Base-by-base conservation (phyloP, 2,113 vertebrate species). In the Channa argus region DNA sequence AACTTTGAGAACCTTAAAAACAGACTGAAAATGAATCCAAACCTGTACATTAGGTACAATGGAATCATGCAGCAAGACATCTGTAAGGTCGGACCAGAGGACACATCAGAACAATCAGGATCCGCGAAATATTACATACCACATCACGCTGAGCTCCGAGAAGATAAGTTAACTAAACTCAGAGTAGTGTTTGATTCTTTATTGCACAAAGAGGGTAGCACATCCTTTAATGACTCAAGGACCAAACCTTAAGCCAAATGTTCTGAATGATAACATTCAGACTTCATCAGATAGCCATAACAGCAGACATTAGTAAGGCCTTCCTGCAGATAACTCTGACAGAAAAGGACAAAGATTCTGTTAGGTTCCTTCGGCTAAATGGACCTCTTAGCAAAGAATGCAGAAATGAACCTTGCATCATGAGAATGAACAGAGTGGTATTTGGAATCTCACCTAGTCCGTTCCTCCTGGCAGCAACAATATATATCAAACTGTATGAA, bases 401-500 rank as follows among this genome's bases (percentile, higher is more conserved):
- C n/a, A 14, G n/a, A 49, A 49, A 49, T 49, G 12, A 49, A 14
- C 13, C n/a, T 12, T 14, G 12, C 8, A 49, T 49, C 47, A 14
- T 49, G 14, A 49, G 47, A n/a, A 49, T 49, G 47, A 49, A 49
- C 47, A 49, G 64, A 55, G 64, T 67, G 8, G 51, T 67, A 2
- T 67, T 67, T 45, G 64, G 64, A 14, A 58, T 44, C 3, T 44
- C 69, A 38, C 52, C 54, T 11, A 59, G 66, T 13, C 65, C 53
- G 14, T 69, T 69, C 14, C 33, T 69, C 24, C n/a, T 62, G 5
- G 69, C 69, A 34, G 58, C 69, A 5, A 72, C 56, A 2, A 62
- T 62, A 33, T 58, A 62, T 7, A 9, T 62, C 7, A 52, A 45
- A 14, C 5, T 49, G 47, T 49, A 49, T 49, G 47, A 49, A 49